Base-by-base conservation (phyloP, 2,113 vertebrate species). In the Misgurnus mizolepis region DNA sequence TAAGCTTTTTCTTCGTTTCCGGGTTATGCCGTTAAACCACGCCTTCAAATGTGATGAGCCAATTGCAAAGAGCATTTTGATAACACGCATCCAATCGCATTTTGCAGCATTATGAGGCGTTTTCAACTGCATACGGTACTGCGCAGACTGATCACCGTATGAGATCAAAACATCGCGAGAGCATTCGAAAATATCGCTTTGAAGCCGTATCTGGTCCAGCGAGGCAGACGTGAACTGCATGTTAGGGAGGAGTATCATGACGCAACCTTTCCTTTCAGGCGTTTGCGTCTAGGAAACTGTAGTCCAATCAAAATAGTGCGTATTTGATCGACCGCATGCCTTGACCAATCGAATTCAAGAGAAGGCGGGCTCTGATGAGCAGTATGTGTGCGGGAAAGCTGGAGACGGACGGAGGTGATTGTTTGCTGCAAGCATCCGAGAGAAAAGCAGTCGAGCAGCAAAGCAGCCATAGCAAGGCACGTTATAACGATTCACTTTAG, bases 1-100 rank as follows among this genome's bases (percentile, higher is more conserved):
- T 17, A 62, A 45, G 49, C n/a, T 79, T 67, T 71, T 67, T 3
- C 11, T 43, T 5, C 64, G 88, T 80, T 92, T 93, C 93, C 92
- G 91, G 86, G 85, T 89, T 89, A 7, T 49, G 0, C 7, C 3
- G 1, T 0, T 1, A 6, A 65, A 0, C 80, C 83, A 87, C 84
- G 22, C 92, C 90, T 74, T 58, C 18, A 61, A 58, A 11, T 47
- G n/a, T 22, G 74, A 78, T 0, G 0, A 15, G 55, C 90, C 89
- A 93, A 90, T 92, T 8, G 67, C 0, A 17, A 76, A 75, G 34
- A 22, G 53, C 12, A 76, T n/a, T 56, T 8, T 39, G 66, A 76
- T 18, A 45, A 70, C 12, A 56, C 72, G 15, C 0, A 86, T 17
- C 92, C 90, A 92, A 92, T 92, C 78, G 56, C 4, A 43, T 65